Evolutionary conservation across 2,888 invertebrate genomes (phyloP).

Genomic region (Caenorhabditis afra): DNA sequence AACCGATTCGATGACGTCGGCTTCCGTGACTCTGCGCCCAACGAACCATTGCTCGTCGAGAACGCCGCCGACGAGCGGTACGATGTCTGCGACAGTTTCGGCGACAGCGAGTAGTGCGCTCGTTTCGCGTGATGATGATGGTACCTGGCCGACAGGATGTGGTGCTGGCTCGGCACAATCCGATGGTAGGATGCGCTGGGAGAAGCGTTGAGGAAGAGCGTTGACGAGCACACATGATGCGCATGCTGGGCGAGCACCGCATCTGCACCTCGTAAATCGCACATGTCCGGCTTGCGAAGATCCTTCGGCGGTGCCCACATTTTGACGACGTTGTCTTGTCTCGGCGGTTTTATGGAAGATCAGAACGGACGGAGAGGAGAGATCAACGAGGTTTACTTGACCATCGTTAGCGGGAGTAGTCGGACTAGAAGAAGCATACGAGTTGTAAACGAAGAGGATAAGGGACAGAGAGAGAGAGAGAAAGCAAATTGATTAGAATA

Average conservation of each 20-base stretch:
- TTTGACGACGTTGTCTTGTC: conserved; percentile 43
- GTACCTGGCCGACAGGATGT: conserved; percentile 45
- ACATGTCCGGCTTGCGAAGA: conserved; percentile 56
- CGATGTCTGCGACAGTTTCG: conserved; percentile 55
- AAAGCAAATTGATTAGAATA: conserved; percentile 37
- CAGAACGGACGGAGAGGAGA: conserved; percentile 20
- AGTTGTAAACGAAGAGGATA: conserved; percentile 31
- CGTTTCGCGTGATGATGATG: conserved; percentile 29
- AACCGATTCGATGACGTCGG: conserved; percentile 39
- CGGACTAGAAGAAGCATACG: conserved; percentile 47
- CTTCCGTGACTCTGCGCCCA: conserved; percentile 42
- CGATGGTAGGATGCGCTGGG: conserved; percentile 56
- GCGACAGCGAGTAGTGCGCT: conserved; percentile 48
- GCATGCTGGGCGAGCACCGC: conserved; percentile 56
- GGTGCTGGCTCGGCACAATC: conserved; percentile 47
- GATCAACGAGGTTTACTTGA: conserved; percentile 44
- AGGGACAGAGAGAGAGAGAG: conserved; percentile 4
- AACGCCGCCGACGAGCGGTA: conserved; percentile 52
- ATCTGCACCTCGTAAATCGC: conserved; percentile 67
- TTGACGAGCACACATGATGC: conserved; percentile 57
- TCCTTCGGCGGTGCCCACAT: conserved; percentile 59
- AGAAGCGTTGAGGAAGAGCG: conserved; percentile 49
- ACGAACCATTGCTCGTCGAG: conserved; percentile 42
- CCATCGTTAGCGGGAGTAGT: conserved; percentile 40
- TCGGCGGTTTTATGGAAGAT: conserved; percentile 32